Evolutionary conservation across 2,888 invertebrate species (phyloP).

Genomic region (Neocrepidodera transversa): DNA sequence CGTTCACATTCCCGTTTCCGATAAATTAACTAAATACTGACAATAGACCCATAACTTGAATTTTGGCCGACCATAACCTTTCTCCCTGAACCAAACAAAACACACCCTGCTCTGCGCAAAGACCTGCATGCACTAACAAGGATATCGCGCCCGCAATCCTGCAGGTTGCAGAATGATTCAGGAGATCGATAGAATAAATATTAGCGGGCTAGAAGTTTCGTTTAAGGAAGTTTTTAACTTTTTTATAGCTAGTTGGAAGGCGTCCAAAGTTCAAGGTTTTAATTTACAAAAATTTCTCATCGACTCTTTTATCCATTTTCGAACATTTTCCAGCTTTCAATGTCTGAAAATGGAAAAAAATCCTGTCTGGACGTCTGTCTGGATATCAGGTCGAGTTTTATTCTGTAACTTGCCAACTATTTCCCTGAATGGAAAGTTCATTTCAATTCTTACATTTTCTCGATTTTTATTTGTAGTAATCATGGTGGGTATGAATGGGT

Average conservation of each 20-base stretch:
- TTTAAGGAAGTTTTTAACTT: slow-evolving; percentile 6
- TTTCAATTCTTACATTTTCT: too few species aligned
- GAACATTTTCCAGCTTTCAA: too few species aligned
- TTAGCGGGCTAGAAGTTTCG: not conserved
- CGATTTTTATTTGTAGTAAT: too few species aligned
- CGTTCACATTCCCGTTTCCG: not conserved
- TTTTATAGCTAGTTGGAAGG: not conserved
- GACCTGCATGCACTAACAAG: slow-evolving; percentile 20
- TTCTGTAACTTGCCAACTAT: too few species aligned
- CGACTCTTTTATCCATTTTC: too few species aligned
- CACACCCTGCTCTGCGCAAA: slow-evolving; percentile 27
- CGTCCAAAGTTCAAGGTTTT: not conserved
- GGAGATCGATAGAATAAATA: slow-evolving; percentile 16
- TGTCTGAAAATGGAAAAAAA: too few species aligned
- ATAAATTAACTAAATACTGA: not conserved
- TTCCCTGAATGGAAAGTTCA: too few species aligned
- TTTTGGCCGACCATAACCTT: slow-evolving; percentile 21
- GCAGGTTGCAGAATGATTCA: slow-evolving; percentile 19
- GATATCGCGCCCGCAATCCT: slow-evolving; percentile 19
- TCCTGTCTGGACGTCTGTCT: too few species aligned
- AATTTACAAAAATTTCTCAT: not conserved
- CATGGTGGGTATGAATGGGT: too few species aligned
- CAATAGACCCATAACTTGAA: slow-evolving; percentile 8
- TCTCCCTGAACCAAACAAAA: slow-evolving; percentile 7
- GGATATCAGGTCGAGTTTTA: too few species aligned